A percentile compares a stretch with the other conserved stretches of the same genome.
These are phyloP conservation scores for Gonioctena quinquepunctata DNA, from an alignment of 1,140 invertebrate genomes.

Conservation along the genomic window DNA sequence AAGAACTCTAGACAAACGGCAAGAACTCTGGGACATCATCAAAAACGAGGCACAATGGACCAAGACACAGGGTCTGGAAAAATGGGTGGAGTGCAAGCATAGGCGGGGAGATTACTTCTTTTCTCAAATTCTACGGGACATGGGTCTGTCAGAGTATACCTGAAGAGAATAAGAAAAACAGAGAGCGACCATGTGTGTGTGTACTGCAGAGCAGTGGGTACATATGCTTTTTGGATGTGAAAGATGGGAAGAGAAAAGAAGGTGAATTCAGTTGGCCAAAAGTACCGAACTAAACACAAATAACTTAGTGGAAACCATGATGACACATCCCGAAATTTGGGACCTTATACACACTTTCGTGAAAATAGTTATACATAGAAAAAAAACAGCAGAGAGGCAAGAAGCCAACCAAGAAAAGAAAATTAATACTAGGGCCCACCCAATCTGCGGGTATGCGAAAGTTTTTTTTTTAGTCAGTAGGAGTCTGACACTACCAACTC, in stretches of 20 bases:
- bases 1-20: conserved; percentile 2
- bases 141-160: background rate
- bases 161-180: background rate
- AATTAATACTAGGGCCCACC: background rate
- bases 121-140: too few species aligned
- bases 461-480: too few species aligned
- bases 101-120: background rate
- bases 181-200: background rate
- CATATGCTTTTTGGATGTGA: background rate
- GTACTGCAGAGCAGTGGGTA: background rate
- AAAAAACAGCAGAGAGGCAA: background rate
- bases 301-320: background rate
- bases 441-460: background rate
- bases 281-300: background rate
- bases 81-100: background rate
- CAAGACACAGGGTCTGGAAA: background rate
- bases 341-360: background rate
- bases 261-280: background rate
- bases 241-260: background rate
- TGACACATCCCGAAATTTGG: background rate
- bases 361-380: background rate
- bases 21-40: background rate
- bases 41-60: background rate
- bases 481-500: too few species aligned
- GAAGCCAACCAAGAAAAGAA: background rate